These are phyloP conservation scores for Eumeta japonica DNA, from an alignment of 1,140 invertebrate genomes.

Conservation along the genomic window DNA sequence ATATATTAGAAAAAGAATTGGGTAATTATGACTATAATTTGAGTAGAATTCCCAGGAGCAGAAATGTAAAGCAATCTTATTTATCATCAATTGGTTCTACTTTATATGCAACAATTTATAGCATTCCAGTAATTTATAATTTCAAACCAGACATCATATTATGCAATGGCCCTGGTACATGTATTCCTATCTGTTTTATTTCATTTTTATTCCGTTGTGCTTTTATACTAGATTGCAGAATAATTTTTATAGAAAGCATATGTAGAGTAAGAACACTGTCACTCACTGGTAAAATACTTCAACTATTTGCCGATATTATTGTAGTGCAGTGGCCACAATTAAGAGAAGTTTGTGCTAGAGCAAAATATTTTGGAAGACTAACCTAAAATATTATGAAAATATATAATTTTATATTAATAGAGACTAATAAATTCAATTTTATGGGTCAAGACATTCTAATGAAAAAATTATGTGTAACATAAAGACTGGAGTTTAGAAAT, in stretches of 20 bases:
- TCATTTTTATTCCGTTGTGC: constrained; percentile 68
- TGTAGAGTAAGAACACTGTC: constrained; percentile 89
- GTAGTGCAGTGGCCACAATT: constrained; percentile 89
- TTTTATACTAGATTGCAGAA: constrained; percentile 66
- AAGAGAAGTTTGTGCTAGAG: constrained; percentile 58
- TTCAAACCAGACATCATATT: constrained; percentile 76
- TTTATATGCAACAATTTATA: constrained; percentile 65
- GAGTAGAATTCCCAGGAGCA: constrained; percentile 73
- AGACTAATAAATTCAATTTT: constrained; percentile 3
- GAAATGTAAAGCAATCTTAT: constrained; percentile 87
- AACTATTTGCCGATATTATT: constrained; percentile 79
- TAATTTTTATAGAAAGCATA: constrained; percentile 92
- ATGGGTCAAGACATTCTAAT: too few species aligned
- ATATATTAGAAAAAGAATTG: constrained; percentile 44
- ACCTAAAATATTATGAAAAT: constrained; percentile 33
- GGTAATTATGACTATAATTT: constrained; percentile 54
- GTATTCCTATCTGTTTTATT: constrained; percentile 81
- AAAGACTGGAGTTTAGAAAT: too few species aligned
- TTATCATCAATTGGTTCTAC: constrained; percentile 77
- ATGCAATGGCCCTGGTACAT: constrained; percentile 95
- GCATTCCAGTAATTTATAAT: constrained; percentile 69
- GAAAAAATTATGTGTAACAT: too few species aligned
- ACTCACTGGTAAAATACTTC: constrained; percentile 83
- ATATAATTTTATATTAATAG: neutral
- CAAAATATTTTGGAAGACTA: constrained; percentile 65